A percentile compares a stretch with the other conserved stretches of the same genome.
Evolutionary conservation across 1,140 invertebrate genomes (phyloP).

Genomic region (Bombus difficillimus): DNA sequence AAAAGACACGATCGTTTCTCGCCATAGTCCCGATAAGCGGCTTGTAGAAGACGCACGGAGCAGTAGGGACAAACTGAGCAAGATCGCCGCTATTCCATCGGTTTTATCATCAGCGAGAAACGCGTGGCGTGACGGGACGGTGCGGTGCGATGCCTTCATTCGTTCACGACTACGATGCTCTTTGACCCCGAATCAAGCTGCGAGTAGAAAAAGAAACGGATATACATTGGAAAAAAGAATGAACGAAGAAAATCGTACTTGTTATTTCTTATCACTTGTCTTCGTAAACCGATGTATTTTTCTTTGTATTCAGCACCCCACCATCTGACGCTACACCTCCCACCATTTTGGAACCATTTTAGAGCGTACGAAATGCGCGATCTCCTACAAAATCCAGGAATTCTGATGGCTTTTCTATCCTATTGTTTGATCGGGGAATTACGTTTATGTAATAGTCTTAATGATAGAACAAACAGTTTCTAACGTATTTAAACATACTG

Average conservation of each 20-base stretch:
- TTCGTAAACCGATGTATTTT: neutral
- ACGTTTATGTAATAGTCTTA: neutral
- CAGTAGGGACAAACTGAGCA: slow-evolving; percentile 64
- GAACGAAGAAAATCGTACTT: neutral
- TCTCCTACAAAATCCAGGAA: neutral
- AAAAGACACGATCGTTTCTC: neutral
- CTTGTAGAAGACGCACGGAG: neutral
- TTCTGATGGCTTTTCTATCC: neutral
- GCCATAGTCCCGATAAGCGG: neutral
- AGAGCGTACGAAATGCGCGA: neutral
- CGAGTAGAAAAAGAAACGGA: neutral
- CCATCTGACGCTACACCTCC: neutral
- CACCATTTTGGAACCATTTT: neutral
- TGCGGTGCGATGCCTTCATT: slow-evolving; percentile 22
- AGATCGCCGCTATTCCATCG: slow-evolving; percentile 66
- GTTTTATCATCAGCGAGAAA: slow-evolving; percentile 68
- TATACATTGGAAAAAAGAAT: neutral
- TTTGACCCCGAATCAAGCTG: slow-evolving; percentile 44
- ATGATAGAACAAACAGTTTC: neutral
- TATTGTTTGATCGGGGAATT: neutral
- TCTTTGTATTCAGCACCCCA: neutral
- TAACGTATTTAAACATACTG: neutral
- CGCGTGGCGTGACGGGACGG: slow-evolving; percentile 55
- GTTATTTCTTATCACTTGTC: slow-evolving; percentile 51
- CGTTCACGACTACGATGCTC: slow-evolving; percentile 46